Evolutionary conservation across 2,113 vertebrate genomes (phyloP).

Genomic region (Gracilinanus agilis): DNA sequence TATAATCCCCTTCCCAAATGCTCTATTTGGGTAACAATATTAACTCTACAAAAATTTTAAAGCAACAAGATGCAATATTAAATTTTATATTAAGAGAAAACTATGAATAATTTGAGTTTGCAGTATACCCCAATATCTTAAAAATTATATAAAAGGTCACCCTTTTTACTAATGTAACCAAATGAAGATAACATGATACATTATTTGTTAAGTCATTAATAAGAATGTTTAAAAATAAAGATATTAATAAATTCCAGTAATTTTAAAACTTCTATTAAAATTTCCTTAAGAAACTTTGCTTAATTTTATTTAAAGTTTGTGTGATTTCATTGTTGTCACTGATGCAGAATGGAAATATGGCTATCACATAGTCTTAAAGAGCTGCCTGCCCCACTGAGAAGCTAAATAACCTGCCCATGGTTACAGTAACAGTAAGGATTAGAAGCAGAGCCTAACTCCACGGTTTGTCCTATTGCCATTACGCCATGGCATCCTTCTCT

Average conservation of each 20-base stretch:
- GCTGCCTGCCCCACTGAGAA: not conserved
- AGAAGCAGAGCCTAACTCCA: not conserved
- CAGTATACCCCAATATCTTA: not conserved
- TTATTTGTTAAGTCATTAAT: conserved; percentile 52
- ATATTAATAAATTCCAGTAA: conserved; percentile 39
- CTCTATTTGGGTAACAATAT: not conserved
- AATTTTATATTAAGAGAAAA: not conserved
- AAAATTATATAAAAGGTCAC: not conserved
- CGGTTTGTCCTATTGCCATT: not conserved
- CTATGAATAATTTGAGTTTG: conserved; percentile 13
- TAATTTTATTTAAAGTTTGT: conserved; percentile 32
- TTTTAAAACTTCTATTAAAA: conserved; percentile 35
- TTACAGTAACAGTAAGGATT: not conserved
- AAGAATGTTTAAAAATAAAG: conserved; percentile 46
- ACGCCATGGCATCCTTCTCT: not conserved
- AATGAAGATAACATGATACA: conserved; percentile 34
- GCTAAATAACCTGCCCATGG: not conserved
- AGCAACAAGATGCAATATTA: conserved; percentile 28
- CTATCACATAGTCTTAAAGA: not conserved
- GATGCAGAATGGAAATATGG: not conserved
- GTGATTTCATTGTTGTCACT: not conserved
- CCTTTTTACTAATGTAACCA: not conserved
- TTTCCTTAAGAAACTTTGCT: conserved; percentile 45
- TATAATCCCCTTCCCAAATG: conserved; percentile 22
- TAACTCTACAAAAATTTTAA: conserved; percentile 33